Conservation (phyloP, 2,797 vertebrate genomes). For the Diceros bicornis region DNA sequence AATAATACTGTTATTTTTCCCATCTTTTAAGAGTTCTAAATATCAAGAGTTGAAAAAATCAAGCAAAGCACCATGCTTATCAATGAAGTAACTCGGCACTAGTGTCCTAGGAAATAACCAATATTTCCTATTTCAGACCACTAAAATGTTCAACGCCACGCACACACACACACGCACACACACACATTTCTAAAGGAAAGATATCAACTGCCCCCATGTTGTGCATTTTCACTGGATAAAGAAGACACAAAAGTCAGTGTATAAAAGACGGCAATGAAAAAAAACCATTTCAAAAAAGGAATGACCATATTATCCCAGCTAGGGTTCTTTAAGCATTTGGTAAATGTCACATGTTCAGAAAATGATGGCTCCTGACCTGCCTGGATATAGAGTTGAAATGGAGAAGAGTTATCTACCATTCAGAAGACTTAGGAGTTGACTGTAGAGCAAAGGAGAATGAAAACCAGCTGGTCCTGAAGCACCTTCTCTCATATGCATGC, state of each 20-base stretch:
- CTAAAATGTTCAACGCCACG: not conserved
- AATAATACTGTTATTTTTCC: not conserved
- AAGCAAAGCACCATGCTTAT: not conserved
- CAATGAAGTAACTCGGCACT: not conserved
- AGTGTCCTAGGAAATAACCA: not conserved
- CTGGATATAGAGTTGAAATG: not conserved
- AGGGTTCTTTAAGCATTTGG: not conserved
- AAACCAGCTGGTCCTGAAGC: not conserved
- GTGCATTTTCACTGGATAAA: not conserved
- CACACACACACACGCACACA: not conserved
- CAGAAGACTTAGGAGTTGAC: not conserved
- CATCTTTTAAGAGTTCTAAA: not conserved
- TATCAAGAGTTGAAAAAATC: not conserved
- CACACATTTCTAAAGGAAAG: not conserved
- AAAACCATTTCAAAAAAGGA: slow-evolving; percentile 39
- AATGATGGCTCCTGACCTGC: not conserved
- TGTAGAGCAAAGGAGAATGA: not conserved
- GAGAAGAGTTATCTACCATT: not conserved
- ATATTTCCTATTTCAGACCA: not conserved
- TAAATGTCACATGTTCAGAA: not conserved
- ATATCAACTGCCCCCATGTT: not conserved
- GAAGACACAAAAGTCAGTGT: slow-evolving; percentile 41
- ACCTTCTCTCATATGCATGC: not conserved
- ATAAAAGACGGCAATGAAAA: not conserved
- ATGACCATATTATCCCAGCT: not conserved